Evolutionary conservation across 2,797 vertebrate genomes (phyloP), one percentile per base, ranked within the genome.

Genomic region (Gambusia yucatana): DNA sequence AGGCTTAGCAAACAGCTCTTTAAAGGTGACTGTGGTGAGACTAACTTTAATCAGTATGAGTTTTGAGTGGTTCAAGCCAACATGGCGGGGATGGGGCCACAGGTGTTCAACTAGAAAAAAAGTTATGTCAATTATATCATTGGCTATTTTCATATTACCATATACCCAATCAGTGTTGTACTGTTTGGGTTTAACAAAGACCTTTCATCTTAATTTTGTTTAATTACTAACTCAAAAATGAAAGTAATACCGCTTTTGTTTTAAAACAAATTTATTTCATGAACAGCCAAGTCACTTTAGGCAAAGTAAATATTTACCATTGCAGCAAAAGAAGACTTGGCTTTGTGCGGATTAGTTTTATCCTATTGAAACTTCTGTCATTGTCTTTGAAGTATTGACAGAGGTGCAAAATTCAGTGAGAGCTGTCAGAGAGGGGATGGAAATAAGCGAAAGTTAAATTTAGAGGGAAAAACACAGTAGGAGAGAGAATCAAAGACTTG

Each of bases 311-410:
- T 44, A 44, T 43, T 70, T 28, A 43, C 5, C 11, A n/a, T 77
- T 46, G 50, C 41, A 57, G 77, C 46, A 30, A 55, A 57, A 57
- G 81, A 76, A 61, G 55, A 79, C 33, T 82, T 81, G 25, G 28
- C 80, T 80, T 67, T 70, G 84, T 50, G 17, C 28, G 74, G 84
- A 86, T 91, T 86, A 84, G 72, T 63, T 80, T 76, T 78, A 61
- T 78, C 88, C 75, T 81, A 87, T 61, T 84, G 75, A 87, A 84
- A 76, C 39, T 73, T 59, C 63, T 79, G 11, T 61, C 86, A 89
- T 89, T 88, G 78, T 46, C 86, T 93, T 89, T 90, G 84, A 93
- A 87, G 77, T 59, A 1, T 79, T 47, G 75, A 78, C 74, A 75
- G 14, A 36, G 61, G 80, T 77, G 71, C 13, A 80, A 79, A 50